phyloP scores from a whole-genome alignment of 2,888 invertebrate genomes.

The Drosophila kuntzei region DNA sequence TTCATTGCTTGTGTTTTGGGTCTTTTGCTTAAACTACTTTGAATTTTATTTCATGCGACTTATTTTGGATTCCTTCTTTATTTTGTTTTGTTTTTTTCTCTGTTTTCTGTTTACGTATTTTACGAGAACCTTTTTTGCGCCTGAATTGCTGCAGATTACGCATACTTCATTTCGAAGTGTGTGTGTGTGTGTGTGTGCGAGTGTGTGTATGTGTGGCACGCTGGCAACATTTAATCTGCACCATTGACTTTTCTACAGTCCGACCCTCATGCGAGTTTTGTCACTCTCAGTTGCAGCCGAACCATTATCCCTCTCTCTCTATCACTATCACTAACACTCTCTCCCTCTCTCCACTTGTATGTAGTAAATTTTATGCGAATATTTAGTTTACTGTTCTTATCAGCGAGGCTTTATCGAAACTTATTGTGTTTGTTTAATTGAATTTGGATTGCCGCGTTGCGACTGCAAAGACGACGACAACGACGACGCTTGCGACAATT shows the following conservation, averaged over 20 bases:
- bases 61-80: slow-evolving; percentile 46
- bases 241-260: slow-evolving; percentile 81
- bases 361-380: slow-evolving; percentile 77
- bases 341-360: slow-evolving; percentile 1
- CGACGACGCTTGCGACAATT: slow-evolving; percentile 69
- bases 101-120: slow-evolving; percentile 64
- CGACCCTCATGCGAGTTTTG: slow-evolving; percentile 44
- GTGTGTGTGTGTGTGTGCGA: slow-evolving; percentile 13
- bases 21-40: slow-evolving; percentile 66
- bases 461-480: slow-evolving; percentile 40
- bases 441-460: slow-evolving; percentile 81
- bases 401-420: slow-evolving; percentile 83
- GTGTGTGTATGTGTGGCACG: slow-evolving; percentile 35
- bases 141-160: slow-evolving; percentile 80
- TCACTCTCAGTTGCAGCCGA: slow-evolving; percentile 33
- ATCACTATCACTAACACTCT: neutral
- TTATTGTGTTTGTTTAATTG: slow-evolving; percentile 86
- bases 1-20: slow-evolving; percentile 16
- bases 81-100: slow-evolving; percentile 24
- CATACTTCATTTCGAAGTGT: slow-evolving; percentile 62
- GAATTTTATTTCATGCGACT: slow-evolving; percentile 68
- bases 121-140: slow-evolving; percentile 76
- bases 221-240: slow-evolving; percentile 79
- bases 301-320: slow-evolving; percentile 8
- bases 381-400: slow-evolving; percentile 83